Evolutionary conservation across 2,888 invertebrate species (phyloP), one percentile per base, ranked within the genome.

Genomic region (Ditula angustiorana): DNA sequence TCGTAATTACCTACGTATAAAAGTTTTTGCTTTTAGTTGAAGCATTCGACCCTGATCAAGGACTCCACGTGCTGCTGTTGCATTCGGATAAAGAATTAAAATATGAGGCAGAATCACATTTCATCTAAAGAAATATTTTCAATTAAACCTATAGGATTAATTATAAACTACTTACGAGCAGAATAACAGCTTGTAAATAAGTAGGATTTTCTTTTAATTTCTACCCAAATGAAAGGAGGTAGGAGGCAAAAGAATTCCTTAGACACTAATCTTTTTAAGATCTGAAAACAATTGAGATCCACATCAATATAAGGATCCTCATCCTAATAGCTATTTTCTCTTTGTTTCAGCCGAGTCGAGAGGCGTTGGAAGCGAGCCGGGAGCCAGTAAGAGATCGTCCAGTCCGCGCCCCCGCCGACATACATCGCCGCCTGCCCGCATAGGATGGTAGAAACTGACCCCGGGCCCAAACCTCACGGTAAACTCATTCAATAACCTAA

Each of bases 371-470:
- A 87, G 74, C 86, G 76, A 85, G 79, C 80, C 73, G 79, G 78
- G 73, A 78, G 76, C 79, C 84, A 86, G 79, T 89, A 75, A 88
- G 69, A 65, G 71, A 69, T 69, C 71, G 69, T 68, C 66, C 67
- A 76, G 75, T 80, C 82, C 78, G 78, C 80, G 74, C 76, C 76
- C 68, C 73, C 75, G 80, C 84, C 81, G 86, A 76, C 80, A 87
- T 86, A 82, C 78, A 75, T 73, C 81, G 90, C 82, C 78, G 74
- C 89, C 91, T 89, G 94, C 93, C 93, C 91, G 93, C 94, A 94
- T 97, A 97, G 96, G 96, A 97, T 97, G 96, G 96, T 97, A 96
- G 96, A 97, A 96, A 95, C 96, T 96, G 96, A 96, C 94, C 95
- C 95, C 93, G 94, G 94, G 88, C 94, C 95, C 91, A 96, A 95